Evolutionary conservation across 2,113 vertebrate genomes (phyloP).

Genomic region (Myxocyprinus asiaticus): DNA sequence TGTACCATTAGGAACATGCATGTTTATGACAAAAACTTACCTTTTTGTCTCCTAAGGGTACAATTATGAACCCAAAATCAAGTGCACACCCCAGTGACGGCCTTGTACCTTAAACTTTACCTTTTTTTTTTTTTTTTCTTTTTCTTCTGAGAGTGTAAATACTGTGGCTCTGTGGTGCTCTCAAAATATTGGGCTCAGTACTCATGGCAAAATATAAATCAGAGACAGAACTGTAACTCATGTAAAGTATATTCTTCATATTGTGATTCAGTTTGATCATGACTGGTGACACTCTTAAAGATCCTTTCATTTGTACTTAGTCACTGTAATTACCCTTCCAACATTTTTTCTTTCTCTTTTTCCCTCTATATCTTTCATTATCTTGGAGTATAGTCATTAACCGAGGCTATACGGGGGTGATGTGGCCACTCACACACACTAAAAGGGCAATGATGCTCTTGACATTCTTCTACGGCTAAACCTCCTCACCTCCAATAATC

Average conservation of each 20-base stretch:
- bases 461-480: slow-evolving; percentile 51
- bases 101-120: too few species aligned
- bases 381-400: slow-evolving; percentile 57
- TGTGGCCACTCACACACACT: slow-evolving; percentile 49
- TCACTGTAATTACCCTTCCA: neutral
- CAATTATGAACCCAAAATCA: too few species aligned
- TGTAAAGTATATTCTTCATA: neutral
- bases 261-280: slow-evolving; percentile 28
- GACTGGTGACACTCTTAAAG: neutral
- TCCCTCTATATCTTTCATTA: neutral
- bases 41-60: too few species aligned
- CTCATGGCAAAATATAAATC: too few species aligned
- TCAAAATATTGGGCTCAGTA: too few species aligned
- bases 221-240: neutral
- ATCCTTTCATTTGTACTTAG: slow-evolving; percentile 6
- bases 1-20: too few species aligned
- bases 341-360: neutral
- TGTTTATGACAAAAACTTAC: too few species aligned
- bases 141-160: too few species aligned
- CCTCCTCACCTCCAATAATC: slow-evolving; percentile 56
- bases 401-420: slow-evolving; percentile 49
- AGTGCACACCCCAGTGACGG: too few species aligned
- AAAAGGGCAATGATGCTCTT: slow-evolving; percentile 55
- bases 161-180: too few species aligned
- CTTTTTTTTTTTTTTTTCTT: too few species aligned